Evolutionary conservation across 2,888 invertebrate genomes (phyloP).

Genomic region (Clepsis dumicolana): DNA sequence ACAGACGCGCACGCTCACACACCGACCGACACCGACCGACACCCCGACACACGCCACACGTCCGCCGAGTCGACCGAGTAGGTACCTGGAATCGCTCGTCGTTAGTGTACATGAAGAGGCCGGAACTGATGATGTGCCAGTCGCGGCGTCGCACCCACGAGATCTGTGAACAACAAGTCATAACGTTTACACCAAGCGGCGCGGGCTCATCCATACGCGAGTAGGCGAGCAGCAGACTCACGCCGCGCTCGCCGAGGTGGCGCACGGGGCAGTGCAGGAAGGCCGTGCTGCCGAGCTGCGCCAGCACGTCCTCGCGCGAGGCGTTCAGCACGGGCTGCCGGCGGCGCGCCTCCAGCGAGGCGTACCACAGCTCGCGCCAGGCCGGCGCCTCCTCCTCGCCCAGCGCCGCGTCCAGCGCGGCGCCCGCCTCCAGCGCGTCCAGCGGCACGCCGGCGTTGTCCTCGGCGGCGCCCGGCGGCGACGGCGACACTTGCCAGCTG

Average conservation of each 20-base stretch:
- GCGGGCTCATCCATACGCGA: too few relatives aligned
- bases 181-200: not conserved
- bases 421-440: conserved; percentile 65
- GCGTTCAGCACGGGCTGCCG: conserved; percentile 88
- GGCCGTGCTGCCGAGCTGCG: conserved; percentile 91
- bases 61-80: not conserved
- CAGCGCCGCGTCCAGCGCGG: conserved; percentile 66
- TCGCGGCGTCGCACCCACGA: conserved; percentile 97
- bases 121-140: conserved; percentile 97
- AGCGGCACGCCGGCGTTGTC: conserved; percentile 61
- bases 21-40: not conserved
- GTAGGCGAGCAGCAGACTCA: conserved; percentile 73
- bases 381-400: conserved; percentile 73
- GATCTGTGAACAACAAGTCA: conserved; percentile 86
- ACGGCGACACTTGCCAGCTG: conserved; percentile 42
- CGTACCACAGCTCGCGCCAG: conserved; percentile 89
- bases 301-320: conserved; percentile 91
- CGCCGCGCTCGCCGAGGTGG: conserved; percentile 90
- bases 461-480: conserved; percentile 46
- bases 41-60: not conserved
- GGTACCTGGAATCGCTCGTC: conserved; percentile 92
- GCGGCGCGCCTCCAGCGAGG: conserved; percentile 74
- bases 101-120: conserved; percentile 95
- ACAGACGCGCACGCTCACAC: not conserved
- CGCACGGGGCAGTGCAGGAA: conserved; percentile 93